These are phyloP conservation scores for Pecten maximus DNA, from an alignment of 2,888 invertebrate genomes.

Conservation along the genomic window DNA sequence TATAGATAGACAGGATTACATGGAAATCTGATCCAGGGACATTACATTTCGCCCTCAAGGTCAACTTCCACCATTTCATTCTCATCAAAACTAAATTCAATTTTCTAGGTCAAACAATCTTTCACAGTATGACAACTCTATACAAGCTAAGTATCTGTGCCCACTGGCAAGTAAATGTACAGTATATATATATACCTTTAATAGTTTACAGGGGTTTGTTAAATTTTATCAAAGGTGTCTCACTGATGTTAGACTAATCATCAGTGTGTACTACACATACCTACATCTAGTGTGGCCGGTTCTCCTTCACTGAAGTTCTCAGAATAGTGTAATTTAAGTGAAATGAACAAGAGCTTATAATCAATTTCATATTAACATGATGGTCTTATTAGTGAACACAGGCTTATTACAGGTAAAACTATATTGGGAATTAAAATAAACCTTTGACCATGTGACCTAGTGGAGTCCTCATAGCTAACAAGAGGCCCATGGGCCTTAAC, in stretches of 20 bases:
- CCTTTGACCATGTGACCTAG: neutral
- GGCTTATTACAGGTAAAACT: too few species aligned
- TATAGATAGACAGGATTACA: slow-evolving; percentile 2
- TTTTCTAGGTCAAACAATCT: slow-evolving; percentile 15
- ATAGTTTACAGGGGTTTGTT: slow-evolving; percentile 9
- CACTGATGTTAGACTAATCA: neutral
- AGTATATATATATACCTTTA: neutral
- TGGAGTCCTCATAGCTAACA: neutral
- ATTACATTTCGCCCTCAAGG: neutral
- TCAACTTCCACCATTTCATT: neutral
- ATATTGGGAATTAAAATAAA: too few species aligned
- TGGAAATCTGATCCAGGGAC: neutral
- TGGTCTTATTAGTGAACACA: neutral
- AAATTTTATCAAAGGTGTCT: neutral
- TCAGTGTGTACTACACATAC: neutral
- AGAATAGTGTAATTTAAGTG: too few species aligned
- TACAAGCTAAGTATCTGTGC: neutral
- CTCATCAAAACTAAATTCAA: slow-evolving; percentile 17
- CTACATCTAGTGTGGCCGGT: too few species aligned
- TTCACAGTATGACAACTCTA: neutral
- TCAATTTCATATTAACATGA: too few species aligned
- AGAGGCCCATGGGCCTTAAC: too few species aligned
- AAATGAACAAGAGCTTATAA: too few species aligned
- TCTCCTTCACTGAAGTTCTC: too few species aligned
- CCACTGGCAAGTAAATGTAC: neutral